Percentiles rank a stretch among this genome's conserved stretches.
phyloP scores from a whole-genome alignment of 2,113 vertebrate genomes.

The Oreochromis tanganicae region DNA sequence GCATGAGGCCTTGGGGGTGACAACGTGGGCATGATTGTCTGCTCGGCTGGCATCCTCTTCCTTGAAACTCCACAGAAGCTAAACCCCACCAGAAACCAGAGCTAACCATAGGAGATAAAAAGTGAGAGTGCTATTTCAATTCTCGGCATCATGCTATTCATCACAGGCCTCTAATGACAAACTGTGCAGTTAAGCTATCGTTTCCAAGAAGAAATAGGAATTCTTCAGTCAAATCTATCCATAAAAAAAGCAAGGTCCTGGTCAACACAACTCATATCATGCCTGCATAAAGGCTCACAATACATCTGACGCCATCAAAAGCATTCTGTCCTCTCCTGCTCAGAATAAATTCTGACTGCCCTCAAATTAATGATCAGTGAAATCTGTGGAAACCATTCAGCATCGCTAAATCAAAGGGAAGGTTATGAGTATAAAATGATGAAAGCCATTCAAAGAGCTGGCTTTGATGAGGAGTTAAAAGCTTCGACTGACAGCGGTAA shows the following conservation, averaged over 20 bases:
- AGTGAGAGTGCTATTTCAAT: slow-evolving; percentile 28
- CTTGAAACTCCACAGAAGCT: slow-evolving; percentile 22
- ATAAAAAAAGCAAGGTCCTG: background rate
- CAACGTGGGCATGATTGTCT: slow-evolving; percentile 59
- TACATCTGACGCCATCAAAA: background rate
- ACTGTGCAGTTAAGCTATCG: slow-evolving; percentile 13
- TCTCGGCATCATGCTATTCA: slow-evolving; percentile 32
- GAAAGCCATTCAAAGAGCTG: background rate
- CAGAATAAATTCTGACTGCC: background rate
- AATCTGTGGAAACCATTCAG: background rate
- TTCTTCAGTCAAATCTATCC: slow-evolving; percentile 27
- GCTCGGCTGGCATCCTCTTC: slow-evolving; percentile 30
- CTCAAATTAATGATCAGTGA: background rate
- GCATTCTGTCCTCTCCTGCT: background rate
- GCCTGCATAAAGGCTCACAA: background rate
- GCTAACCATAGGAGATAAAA: slow-evolving; percentile 28
- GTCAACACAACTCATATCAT: slow-evolving; percentile 4
- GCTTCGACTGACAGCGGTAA: background rate
- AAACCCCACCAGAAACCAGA: slow-evolving; percentile 21
- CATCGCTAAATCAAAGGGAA: background rate
- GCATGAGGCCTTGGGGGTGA: slow-evolving; percentile 56
- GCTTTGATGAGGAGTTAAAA: background rate
- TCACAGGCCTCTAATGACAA: slow-evolving; percentile 28
- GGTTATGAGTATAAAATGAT: background rate
- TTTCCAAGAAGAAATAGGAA: slow-evolving; percentile 10